A percentile compares a stretch with the other conserved stretches of the same genome.
phyloP scores from a whole-genome alignment of 1,140 invertebrate genomes.

The Caerostris darwini region DNA sequence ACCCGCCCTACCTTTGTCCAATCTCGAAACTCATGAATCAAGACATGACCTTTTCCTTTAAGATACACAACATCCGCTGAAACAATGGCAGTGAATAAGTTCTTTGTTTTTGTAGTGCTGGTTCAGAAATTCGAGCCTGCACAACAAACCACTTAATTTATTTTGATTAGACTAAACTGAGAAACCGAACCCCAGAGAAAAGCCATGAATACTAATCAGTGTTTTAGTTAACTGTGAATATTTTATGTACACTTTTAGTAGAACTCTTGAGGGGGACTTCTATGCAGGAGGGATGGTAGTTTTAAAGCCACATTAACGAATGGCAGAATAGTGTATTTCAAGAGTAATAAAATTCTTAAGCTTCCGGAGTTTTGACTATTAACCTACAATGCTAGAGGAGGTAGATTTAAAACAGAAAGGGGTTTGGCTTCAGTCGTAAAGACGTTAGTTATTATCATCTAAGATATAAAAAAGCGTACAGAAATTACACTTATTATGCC shows the following conservation, averaged over 20 bases:
- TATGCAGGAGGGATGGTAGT: not conserved
- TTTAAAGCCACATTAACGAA: not conserved
- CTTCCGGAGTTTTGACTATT: too few relatives aligned
- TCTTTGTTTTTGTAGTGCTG: not conserved
- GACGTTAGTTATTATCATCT: too few relatives aligned
- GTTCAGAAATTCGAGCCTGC: not conserved
- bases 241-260: not conserved
- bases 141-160: not conserved
- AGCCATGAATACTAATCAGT: not conserved
- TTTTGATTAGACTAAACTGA: slow-evolving; percentile 15
- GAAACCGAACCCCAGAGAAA: not conserved
- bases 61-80: not conserved
- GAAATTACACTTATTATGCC: too few relatives aligned
- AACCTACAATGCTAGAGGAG: too few relatives aligned
- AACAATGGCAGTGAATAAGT: not conserved
- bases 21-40: not conserved
- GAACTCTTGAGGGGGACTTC: not conserved
- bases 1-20: not conserved
- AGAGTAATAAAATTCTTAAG: not conserved
- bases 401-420: too few relatives aligned
- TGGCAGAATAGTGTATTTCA: not conserved
- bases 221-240: not conserved
- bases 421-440: too few relatives aligned
- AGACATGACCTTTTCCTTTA: not conserved
- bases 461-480: too few relatives aligned